phyloP scores from a whole-genome alignment of 2,797 vertebrate species.

The Brachyrhaphis roseni region DNA sequence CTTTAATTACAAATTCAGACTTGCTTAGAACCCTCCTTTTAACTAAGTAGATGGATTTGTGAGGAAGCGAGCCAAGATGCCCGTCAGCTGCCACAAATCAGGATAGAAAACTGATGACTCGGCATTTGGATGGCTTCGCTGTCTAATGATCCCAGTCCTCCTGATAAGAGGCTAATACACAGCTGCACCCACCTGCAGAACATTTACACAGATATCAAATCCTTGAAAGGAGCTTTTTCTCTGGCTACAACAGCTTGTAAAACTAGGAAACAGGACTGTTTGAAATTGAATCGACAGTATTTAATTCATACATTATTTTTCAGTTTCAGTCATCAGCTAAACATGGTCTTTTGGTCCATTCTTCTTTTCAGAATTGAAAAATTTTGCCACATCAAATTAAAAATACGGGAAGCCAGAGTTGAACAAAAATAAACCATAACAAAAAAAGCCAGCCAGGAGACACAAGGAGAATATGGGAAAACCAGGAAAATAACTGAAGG shows the following conservation, averaged over 20 bases:
- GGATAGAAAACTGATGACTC: constrained; percentile 56
- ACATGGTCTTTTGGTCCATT: not conserved
- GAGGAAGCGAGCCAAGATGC: constrained; percentile 43
- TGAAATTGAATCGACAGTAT: not conserved
- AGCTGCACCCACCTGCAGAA: not conserved
- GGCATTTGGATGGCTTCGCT: constrained; percentile 31
- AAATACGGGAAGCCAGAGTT: too few relatives aligned
- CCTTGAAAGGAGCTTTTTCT: not conserved
- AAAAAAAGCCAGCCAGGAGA: too few relatives aligned
- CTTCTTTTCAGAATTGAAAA: not conserved
- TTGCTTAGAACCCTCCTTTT: constrained; percentile 12
- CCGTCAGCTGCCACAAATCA: constrained; percentile 28
- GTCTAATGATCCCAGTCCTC: constrained; percentile 27
- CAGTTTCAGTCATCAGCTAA: not conserved
- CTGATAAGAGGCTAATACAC: constrained; percentile 24
- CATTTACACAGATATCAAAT: constrained; percentile 1
- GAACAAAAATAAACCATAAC: too few relatives aligned
- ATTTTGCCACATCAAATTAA: not conserved
- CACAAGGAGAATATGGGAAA: too few relatives aligned
- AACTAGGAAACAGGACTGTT: constrained; percentile 1
- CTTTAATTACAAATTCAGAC: constrained; percentile 37
- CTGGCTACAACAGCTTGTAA: not conserved
- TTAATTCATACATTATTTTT: not conserved
- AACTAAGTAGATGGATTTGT: constrained; percentile 45
- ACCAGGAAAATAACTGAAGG: too few relatives aligned